Evolutionary conservation across 2,888 invertebrate genomes (phyloP), one percentile per base, ranked within the genome.

Genomic region (Acleris literana): DNA sequence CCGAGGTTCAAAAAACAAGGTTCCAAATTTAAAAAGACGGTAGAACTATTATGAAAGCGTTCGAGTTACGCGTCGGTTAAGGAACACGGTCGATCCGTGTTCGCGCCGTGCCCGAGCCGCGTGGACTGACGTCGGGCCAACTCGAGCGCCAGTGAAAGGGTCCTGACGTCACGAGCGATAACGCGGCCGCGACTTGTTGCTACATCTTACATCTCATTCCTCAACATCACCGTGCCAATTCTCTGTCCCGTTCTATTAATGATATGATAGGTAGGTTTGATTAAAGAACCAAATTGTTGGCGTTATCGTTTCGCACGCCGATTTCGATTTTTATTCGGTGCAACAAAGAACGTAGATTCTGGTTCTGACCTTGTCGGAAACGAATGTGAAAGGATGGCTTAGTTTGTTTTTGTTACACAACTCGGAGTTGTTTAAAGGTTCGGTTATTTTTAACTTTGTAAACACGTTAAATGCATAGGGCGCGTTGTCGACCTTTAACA

Each of bases 81-180:
- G 84, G 85, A 83, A 78, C 88, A 86, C 86, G 74, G 74, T 70
- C 84, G 88, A 85, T 84, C 84, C 88, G 86, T 82, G 69, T 88
- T 86, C 88, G 83, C 91, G 87, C 87, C 77, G 85, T 88, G 89
- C 90, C 89, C 88, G 92, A 92, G 92, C 88, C 92, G 90, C 92
- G 87, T 84, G 87, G 88, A 92, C 92, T 92, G 88, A 84, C 74
- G 83, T 72, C 69, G 72, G 63, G 72, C 66, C 71, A 83, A 85
- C n/a, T 17, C 46, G 46, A 84, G 84, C 82, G 84, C 84, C 85
- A 92, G 90, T 90, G 93, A 93, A 91, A 92, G 91, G 90, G 86
- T 80, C 85, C 71, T 94, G 94, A 94, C 94, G 94, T 94, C 94
- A 94, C 85, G 73, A 83, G 85, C 88, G 90, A 91, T 92, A 94